Conservation (phyloP, 2,113 vertebrate genomes). For the Cyanistes caeruleus region DNA sequence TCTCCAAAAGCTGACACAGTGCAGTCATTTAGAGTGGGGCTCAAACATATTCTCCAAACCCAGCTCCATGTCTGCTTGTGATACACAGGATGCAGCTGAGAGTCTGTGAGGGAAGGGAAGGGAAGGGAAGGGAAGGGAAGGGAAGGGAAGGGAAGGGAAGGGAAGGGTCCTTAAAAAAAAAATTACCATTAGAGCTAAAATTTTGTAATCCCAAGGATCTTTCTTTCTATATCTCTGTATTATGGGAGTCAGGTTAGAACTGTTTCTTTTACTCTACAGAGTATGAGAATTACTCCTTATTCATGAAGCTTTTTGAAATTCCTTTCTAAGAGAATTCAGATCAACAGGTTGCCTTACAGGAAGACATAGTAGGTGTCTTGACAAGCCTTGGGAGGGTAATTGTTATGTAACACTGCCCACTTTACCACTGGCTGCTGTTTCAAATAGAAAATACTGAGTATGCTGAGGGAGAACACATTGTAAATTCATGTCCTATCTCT, state of each 20-base stretch:
- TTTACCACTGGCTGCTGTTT: background rate
- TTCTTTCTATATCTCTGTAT: background rate
- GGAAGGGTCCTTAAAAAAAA: background rate
- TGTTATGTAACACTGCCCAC: background rate
- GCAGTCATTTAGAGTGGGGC: background rate
- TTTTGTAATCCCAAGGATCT: background rate
- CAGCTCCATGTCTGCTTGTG: background rate
- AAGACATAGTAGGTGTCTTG: background rate
- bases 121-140: background rate
- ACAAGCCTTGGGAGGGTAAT: background rate
- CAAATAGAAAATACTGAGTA: constrained; percentile 15
- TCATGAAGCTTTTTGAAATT: background rate
- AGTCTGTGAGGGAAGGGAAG: background rate
- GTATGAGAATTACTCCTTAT: background rate
- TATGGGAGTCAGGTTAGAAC: background rate
- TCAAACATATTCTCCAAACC: background rate
- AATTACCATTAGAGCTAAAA: background rate
- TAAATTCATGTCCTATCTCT: background rate
- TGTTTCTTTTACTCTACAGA: background rate
- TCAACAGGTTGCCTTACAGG: background rate
- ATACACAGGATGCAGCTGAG: background rate
- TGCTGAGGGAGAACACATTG: background rate
- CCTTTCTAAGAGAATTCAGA: background rate
- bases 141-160: too few species aligned
- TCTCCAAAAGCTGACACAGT: background rate